Evolutionary conservation across 2,113 vertebrate genomes (phyloP).

Genomic region (Cervus canadensis): DNA sequence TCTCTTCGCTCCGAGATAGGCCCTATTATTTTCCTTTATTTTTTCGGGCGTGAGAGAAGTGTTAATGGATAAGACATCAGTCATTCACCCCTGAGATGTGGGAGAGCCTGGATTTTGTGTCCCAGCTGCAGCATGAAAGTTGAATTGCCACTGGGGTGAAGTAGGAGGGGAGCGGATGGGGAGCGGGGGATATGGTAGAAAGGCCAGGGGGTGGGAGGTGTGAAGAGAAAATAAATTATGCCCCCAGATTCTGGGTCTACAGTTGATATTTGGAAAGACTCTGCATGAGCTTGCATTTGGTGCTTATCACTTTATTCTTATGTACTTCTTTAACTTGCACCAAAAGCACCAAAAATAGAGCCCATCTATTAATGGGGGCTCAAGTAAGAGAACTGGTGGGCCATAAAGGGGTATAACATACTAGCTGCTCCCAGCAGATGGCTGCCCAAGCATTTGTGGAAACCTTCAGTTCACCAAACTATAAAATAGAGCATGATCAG

Average conservation of each 20-base stretch:
- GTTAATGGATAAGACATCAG: not conserved
- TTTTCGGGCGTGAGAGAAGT: not conserved
- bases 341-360: not conserved
- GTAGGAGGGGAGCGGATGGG: not conserved
- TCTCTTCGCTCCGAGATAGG: not conserved
- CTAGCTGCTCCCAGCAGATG: too few species aligned
- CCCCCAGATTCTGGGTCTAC: not conserved
- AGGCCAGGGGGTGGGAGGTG: not conserved
- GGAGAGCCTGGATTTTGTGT: not conserved
- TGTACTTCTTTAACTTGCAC: not conserved
- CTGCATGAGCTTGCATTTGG: not conserved
- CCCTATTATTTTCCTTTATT: conserved; percentile 41
- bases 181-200: fast-evolving
- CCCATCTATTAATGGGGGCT: not conserved
- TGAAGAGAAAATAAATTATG: not conserved
- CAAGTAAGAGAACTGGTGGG: not conserved
- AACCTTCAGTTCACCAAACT: not conserved
- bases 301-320: not conserved
- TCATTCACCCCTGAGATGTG: not conserved
- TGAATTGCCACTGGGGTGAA: fast-evolving
- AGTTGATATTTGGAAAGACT: not conserved
- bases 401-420: fast-evolving
- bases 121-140: not conserved
- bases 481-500: not conserved
- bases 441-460: not conserved